Evolutionary conservation across 2,797 vertebrate genomes (phyloP), one percentile per base, ranked within the genome.

Genomic region (Sciurus carolinensis): DNA sequence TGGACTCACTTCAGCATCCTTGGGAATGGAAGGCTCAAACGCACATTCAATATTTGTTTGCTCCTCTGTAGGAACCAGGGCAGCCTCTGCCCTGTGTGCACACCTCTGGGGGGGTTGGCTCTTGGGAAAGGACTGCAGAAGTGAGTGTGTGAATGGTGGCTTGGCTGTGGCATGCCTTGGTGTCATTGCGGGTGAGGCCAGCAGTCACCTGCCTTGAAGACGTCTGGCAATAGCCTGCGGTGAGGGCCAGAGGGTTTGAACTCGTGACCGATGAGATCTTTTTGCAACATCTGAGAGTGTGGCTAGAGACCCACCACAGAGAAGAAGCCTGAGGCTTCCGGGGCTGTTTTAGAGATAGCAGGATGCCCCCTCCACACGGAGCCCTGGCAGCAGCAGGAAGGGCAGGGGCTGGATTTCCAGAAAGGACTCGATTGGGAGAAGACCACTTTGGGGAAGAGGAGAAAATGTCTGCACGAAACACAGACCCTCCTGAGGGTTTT

Each of bases 211-310:
- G 13, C 67, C 47, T 59, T 44, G 11, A 92, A 66, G 72, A 44
- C 62, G 66, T 64, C 2, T 2, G 42, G 33, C 24, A 54, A 28
- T 44, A 39, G 42, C 62, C 77, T 71, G 0, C 12, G 54, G 20
- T 28, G 44, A 47, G 33, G 57, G 28, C 14, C 8, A 24, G 33
- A 36, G 20, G 28, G 4, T 50, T 72, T 33, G 50, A 91, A 50
- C 9, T 90, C 44, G 24, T 10, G 18, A 36, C 42, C 69, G 47
- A 67, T 20, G 26, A 87, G 39, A 36, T 24, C n/a, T 52, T 71
- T 83, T 76, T 71, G 54, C 22, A 62, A n/a, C 33, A 76, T 57
- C 10, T 33, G 62, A 59, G 18, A 20, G 64, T 64, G 95, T 90
- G 81, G 82, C 47, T 66, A 73, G 57, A 80, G 80, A 80, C 30